These are phyloP conservation scores for Falco naumanni DNA, from an alignment of 2,797 vertebrate species.

Conservation along the genomic window DNA sequence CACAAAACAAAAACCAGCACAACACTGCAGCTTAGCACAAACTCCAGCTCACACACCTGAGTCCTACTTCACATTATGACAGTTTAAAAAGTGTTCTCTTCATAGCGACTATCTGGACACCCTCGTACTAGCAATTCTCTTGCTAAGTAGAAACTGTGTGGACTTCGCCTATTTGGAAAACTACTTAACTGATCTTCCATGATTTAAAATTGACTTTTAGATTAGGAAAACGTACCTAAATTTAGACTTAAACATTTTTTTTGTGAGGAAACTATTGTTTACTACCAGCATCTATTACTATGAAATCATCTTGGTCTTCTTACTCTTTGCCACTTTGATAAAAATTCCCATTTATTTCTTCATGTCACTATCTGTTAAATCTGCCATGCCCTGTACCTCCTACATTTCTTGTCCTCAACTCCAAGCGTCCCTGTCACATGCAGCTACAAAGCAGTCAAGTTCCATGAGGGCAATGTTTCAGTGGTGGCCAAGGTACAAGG, in stretches of 20 bases:
- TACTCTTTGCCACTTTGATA: neutral
- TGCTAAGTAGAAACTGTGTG: neutral
- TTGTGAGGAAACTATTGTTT: neutral
- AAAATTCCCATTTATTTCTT: neutral
- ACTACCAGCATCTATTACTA: neutral
- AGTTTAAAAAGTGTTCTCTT: neutral
- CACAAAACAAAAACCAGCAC: neutral
- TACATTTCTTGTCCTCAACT: neutral
- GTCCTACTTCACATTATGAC: neutral
- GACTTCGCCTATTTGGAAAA: neutral
- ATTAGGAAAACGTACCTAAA: neutral
- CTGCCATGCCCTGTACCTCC: neutral
- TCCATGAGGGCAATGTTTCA: accelerated
- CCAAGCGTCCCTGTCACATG: accelerated
- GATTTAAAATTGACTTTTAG: neutral
- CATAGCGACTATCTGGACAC: neutral
- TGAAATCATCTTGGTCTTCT: neutral
- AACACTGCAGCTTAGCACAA: neutral
- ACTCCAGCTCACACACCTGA: neutral
- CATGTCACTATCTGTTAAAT: neutral
- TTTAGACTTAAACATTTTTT: neutral
- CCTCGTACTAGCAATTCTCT: neutral
- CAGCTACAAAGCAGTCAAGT: too few relatives aligned
- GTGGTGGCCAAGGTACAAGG: neutral
- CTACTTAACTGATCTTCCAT: neutral